Evolutionary conservation across 1,140 invertebrate genomes (phyloP).

Genomic region (Macrobrachium rosenbergii): DNA sequence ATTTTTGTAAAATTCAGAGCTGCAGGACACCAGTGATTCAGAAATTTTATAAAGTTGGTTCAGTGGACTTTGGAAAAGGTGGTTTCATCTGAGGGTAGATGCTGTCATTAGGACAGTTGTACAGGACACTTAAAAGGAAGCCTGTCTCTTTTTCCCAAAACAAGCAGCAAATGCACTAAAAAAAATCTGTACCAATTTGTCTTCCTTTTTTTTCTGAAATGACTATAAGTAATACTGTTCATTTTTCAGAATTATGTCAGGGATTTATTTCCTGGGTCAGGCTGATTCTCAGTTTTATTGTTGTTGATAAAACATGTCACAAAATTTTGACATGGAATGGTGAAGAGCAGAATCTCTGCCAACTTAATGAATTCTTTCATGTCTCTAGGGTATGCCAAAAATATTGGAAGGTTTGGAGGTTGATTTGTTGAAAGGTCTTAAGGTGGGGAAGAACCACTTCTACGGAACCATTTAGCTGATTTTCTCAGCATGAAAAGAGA

Average conservation of each 20-base stretch:
- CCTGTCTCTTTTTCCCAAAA: too few relatives aligned
- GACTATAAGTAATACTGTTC: not conserved
- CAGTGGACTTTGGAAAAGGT: too few relatives aligned
- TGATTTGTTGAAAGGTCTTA: conserved; percentile 84
- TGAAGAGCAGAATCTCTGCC: conserved; percentile 84
- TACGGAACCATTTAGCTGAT: too few relatives aligned
- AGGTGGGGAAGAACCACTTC: conserved; percentile 88
- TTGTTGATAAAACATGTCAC: conserved; percentile 84
- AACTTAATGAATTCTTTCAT: conserved; percentile 66
- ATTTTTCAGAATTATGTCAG: conserved; percentile 81
- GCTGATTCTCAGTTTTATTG: conserved; percentile 86
- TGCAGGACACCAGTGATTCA: too few relatives aligned
- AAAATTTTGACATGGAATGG: conserved; percentile 86
- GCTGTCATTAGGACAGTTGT: too few relatives aligned
- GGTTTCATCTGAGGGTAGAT: too few relatives aligned
- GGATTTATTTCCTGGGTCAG: conserved; percentile 93
- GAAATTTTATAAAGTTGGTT: too few relatives aligned
- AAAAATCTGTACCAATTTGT: too few relatives aligned
- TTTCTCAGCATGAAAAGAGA: conserved; percentile 79
- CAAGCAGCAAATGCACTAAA: too few relatives aligned
- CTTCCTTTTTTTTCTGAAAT: too few relatives aligned
- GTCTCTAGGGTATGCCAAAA: conserved; percentile 62
- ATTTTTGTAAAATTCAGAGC: too few relatives aligned
- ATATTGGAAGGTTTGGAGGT: conserved; percentile 42
- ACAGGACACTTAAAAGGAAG: too few relatives aligned